Base-by-base conservation (phyloP, 2,113 vertebrate genomes). In the Paedocypris sp. region DNA sequence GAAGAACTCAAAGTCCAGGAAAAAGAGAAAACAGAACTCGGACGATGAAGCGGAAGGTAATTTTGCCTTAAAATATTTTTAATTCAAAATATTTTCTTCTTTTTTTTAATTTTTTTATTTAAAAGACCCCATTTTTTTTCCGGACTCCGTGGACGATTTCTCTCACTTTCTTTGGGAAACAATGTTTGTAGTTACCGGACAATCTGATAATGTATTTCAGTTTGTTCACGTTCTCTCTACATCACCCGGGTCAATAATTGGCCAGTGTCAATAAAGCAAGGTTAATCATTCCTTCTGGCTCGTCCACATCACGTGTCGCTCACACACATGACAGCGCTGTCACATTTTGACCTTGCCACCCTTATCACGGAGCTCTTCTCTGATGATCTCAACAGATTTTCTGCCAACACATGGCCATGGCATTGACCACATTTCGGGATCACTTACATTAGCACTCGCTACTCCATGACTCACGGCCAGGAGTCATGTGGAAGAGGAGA, bases 1-100 rank as follows among this genome's bases (percentile, higher is more conserved):
- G 83, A 94, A 93, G 76, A 88, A 87, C 65, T 90, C 90, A 54
- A 94, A 93, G 81, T 91, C 90, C 59, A 85, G 89, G 64, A 94
- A 94, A 74, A 94, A 94, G 77, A 81, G 90, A 67, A 94, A 92
- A 73, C 90, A 92, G 69, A 92, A 87, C 63, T 78, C 82, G 0
- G 90, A 92, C 0, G 88, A 92, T 19, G 91, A 91, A 48, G 84
- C 83, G 35, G 84, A 83, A 60, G 77, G 84, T 85, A 74, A 29
- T 54, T 68, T 16, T 47, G 5, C n/a, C 8, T 11, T n/a, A n/a
- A n/a, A n/a, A n/a, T n/a, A n/a, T n/a, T n/a, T n/a, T n/a, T n/a
- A n/a, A n/a, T n/a, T n/a, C n/a, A n/a, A n/a, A n/a, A n/a, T n/a
- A n/a, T n/a, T n/a, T n/a, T n/a, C n/a, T n/a, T n/a, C n/a, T n/a